phyloP scores from a whole-genome alignment of 2,888 invertebrate genomes.

The Eledona agricola region DNA sequence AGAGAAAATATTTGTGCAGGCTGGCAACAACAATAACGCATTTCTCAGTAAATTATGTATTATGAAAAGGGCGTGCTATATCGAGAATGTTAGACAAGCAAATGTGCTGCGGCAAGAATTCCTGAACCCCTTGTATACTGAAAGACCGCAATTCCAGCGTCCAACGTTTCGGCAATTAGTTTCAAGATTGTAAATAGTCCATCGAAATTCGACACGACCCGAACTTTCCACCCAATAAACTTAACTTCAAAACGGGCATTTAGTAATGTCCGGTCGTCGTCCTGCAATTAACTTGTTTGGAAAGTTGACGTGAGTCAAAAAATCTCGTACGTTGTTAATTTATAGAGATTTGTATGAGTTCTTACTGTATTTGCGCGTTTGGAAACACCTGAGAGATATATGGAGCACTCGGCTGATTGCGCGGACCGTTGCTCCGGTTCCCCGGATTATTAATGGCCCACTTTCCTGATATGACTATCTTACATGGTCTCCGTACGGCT shows the following conservation, averaged over 20 bases:
- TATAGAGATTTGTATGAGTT: slow-evolving; percentile 35
- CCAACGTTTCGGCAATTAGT: slow-evolving; percentile 35
- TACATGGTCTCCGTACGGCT: slow-evolving; percentile 40
- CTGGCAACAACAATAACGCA: too few species aligned
- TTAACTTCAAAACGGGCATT: slow-evolving; percentile 11
- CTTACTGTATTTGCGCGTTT: slow-evolving; percentile 23
- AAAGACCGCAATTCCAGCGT: slow-evolving; percentile 33
- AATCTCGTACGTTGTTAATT: slow-evolving; percentile 29
- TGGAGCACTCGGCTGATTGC: slow-evolving; percentile 50
- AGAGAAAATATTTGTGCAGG: too few species aligned
- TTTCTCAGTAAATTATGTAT: too few species aligned
- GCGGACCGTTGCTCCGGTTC: slow-evolving; percentile 38
- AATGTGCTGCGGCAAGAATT: slow-evolving; percentile 32
- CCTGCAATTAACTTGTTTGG: slow-evolving; percentile 21
- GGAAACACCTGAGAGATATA: slow-evolving; percentile 43
- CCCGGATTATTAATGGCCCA: slow-evolving; percentile 51
- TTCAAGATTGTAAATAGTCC: slow-evolving; percentile 28
- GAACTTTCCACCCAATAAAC: slow-evolving; percentile 22
- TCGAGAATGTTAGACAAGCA: too few species aligned
- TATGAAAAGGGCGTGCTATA: too few species aligned
- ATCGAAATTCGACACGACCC: slow-evolving; percentile 2
- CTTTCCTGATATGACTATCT: slow-evolving; percentile 49
- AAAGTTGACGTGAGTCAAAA: slow-evolving; percentile 14
- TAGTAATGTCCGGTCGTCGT: too few species aligned
- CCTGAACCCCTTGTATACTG: slow-evolving; percentile 35